These are phyloP conservation scores for Pleuronectes platessa DNA, from an alignment of 2,113 vertebrate genomes.

Conservation along the genomic window DNA sequence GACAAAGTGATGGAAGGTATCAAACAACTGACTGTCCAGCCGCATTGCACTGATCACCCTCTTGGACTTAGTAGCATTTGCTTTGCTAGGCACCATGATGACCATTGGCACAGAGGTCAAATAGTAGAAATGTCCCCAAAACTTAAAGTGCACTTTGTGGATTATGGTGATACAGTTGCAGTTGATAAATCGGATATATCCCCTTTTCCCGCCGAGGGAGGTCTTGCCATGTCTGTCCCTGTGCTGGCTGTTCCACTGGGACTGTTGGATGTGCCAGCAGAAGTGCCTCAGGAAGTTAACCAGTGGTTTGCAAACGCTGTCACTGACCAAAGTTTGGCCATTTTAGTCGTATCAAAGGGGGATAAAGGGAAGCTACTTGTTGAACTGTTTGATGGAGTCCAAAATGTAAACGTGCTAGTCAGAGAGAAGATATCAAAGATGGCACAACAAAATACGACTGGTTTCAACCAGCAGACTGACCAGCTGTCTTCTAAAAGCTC, in stretches of 20 bases:
- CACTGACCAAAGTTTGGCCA: constrained; percentile 79
- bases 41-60: constrained; percentile 40
- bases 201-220: constrained; percentile 78
- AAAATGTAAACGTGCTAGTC: constrained; percentile 84
- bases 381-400: constrained; percentile 84
- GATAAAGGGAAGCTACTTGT: constrained; percentile 85
- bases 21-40: constrained; percentile 51
- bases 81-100: constrained; percentile 86
- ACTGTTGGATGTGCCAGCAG: constrained; percentile 80
- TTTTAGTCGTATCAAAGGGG: constrained; percentile 83
- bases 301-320: constrained; percentile 85
- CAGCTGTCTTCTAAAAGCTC: neutral
- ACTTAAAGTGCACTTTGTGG: constrained; percentile 87
- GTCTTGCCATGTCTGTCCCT: constrained; percentile 80
- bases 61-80: constrained; percentile 77
- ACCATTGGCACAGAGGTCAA: constrained; percentile 88
- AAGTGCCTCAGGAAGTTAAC: constrained; percentile 79
- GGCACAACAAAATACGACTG: neutral
- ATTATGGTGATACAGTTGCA: constrained; percentile 85
- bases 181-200: constrained; percentile 79
- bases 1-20: constrained; percentile 77
- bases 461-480: neutral
- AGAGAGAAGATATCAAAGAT: constrained; percentile 68
- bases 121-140: constrained; percentile 74
- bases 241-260: constrained; percentile 88